Base-by-base conservation (phyloP, 2,888 invertebrate species). In the Macroteleia sp. region DNA sequence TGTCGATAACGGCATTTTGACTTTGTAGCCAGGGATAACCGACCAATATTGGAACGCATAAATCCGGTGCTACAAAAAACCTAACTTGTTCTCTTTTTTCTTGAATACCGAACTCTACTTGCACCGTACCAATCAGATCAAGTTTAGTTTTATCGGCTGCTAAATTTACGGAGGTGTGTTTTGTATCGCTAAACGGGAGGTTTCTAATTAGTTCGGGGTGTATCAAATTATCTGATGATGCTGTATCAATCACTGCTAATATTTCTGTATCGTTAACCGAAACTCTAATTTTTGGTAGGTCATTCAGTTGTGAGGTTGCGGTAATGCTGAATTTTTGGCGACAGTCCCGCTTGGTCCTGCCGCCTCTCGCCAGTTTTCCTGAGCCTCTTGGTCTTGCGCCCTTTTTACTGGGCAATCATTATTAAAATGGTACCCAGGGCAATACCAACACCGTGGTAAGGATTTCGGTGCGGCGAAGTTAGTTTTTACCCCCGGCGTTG, bases 331-430 rank as follows among this genome's bases (percentile, higher is more conserved):
- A 34, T 32, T 19, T 9, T 32, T 44, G 61, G 48, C 61, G 61
- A 22, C 48, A 17, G 36, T 20, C 8, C 12, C 1, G 14, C 25
- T 5, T n/a, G 39, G 6, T 4, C 19, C 50, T 12, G 50, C 44
- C 62, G 50, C 62, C 39, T 9, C 4, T n/a, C 16, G 62, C 34
- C 12, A 32, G 62, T 62, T 62, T 62, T 28, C 62, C 48, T 0
- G 1, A 2, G 2, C 8, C 10, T 5, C 30, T 25, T 25, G 25
- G 5, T 30, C 9, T 10, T 30, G 30, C 2, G 5, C 10, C 9
- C 30, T 2, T 30, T 32, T n/a, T n/a, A n/a, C 39, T 19, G 57
- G 69, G 3, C 69, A 57, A n/a, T 69, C 57, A 9, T 17, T 12
- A 9, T 69, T 57, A 16, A 34, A 32, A 30, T 69, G 67, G 1